Percentiles rank a stretch among this genome's conserved stretches.
phyloP scores from a whole-genome alignment of 2,888 invertebrate species.

The Sceliomorpha sp. region DNA sequence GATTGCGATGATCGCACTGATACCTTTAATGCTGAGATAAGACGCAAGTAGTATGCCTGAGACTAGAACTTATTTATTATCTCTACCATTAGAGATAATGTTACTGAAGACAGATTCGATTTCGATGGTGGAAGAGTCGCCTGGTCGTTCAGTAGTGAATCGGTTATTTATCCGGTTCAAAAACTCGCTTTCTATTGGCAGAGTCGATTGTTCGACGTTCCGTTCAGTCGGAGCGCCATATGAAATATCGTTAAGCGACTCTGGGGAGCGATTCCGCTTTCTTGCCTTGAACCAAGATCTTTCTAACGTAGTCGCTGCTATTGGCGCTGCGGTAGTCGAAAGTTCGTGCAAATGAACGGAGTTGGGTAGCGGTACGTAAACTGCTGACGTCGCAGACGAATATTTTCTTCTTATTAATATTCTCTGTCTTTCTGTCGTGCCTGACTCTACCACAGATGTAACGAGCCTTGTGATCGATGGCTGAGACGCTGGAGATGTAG shows the following conservation, averaged over 20 bases:
- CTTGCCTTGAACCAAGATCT: conserved; percentile 13
- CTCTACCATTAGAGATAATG: conserved; percentile 61
- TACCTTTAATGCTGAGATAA: neutral
- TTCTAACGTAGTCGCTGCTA: conserved; percentile 6
- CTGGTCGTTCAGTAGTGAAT: conserved; percentile 70
- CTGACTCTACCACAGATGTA: conserved; percentile 80
- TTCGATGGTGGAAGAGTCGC: conserved; percentile 77
- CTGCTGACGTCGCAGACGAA: conserved; percentile 72
- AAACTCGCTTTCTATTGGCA: conserved; percentile 77
- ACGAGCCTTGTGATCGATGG: conserved; percentile 80
- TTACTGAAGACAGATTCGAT: conserved; percentile 78
- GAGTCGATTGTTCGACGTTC: conserved; percentile 72
- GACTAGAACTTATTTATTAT: conserved; percentile 56
- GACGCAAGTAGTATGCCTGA: conserved; percentile 7
- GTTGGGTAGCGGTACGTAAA: conserved; percentile 66
- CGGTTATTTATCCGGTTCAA: conserved; percentile 56
- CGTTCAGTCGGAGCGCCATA: conserved; percentile 60
- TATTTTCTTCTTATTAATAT: conserved; percentile 78
- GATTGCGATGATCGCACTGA: neutral
- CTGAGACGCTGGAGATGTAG: conserved; percentile 61
- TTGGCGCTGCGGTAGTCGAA: conserved; percentile 27
- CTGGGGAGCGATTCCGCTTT: conserved; percentile 23
- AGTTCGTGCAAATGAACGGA: conserved; percentile 18
- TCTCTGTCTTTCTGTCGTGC: conserved; percentile 80
- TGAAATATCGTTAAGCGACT: conserved; percentile 68